These are phyloP conservation scores for Onthophagus sagittarius DNA, from an alignment of 2,888 invertebrate genomes.

Conservation along the genomic window DNA sequence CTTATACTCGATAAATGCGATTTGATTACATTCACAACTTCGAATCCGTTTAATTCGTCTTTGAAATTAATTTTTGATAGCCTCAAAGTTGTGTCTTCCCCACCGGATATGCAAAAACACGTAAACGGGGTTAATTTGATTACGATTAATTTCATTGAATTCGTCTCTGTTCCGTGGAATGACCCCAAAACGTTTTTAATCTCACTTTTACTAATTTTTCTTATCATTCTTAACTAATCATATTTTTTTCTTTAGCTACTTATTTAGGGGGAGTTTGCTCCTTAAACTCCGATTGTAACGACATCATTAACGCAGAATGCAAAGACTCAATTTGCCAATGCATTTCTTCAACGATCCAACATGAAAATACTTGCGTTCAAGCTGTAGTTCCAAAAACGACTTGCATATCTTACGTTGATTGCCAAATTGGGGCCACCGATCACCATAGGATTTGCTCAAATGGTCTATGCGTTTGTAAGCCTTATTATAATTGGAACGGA, in stretches of 20 bases:
- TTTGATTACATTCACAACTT: conserved; percentile 52
- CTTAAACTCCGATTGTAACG: not conserved
- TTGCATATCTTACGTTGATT: conserved; percentile 1
- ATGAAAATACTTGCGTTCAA: conserved; percentile 4
- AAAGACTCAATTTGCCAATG: not conserved
- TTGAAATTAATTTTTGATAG: conserved; percentile 49
- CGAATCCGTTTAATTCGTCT: conserved; percentile 40
- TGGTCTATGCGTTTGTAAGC: not conserved
- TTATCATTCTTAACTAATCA: not conserved
- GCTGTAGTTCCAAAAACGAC: not conserved
- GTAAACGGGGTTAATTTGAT: not conserved
- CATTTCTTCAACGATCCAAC: not conserved
- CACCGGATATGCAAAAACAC: conserved; percentile 58
- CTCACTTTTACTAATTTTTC: not conserved
- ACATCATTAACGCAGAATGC: conserved; percentile 12
- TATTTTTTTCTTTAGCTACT: not conserved
- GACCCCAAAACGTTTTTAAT: conserved; percentile 49
- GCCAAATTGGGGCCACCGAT: not conserved
- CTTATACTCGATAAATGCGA: conserved; percentile 78
- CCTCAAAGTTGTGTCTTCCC: conserved; percentile 77
- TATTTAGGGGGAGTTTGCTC: not conserved
- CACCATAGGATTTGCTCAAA: not conserved
- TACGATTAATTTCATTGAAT: conserved; percentile 49
- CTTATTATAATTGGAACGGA: not conserved
- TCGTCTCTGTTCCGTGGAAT: conserved; percentile 66